A percentile compares a stretch with the other conserved stretches of the same genome.
phyloP scores from a whole-genome alignment of 2,888 invertebrate species.

The Lutraria lutraria region DNA sequence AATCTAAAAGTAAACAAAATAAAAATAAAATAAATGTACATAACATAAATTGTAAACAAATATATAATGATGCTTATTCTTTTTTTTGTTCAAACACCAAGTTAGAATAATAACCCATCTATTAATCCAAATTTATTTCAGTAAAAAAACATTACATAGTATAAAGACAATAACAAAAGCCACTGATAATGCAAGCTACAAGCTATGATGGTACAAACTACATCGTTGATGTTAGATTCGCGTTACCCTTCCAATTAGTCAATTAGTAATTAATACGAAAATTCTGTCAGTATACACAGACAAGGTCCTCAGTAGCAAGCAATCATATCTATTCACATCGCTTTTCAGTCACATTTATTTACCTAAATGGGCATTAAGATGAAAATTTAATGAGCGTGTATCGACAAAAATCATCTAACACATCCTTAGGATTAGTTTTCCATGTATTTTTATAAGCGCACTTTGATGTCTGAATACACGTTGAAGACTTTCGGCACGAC shows the following conservation, averaged over 20 bases:
- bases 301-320: background rate
- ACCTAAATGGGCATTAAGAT: conserved; percentile 55
- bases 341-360: conserved; percentile 42
- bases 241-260: conserved; percentile 49
- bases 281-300: background rate
- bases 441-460: background rate
- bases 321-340: conserved; percentile 31
- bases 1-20: no score
- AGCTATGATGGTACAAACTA: background rate
- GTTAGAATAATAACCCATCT: no score
- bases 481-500: conserved; percentile 41
- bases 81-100: no score
- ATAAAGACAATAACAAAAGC: no score
- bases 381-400: conserved; percentile 51
- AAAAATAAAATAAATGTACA: no score
- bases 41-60: no score
- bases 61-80: no score
- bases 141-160: no score
- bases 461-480: conserved; percentile 21
- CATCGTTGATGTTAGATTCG: conserved; percentile 30
- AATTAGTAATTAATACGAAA: conserved; percentile 41
- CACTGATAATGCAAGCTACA: background rate
- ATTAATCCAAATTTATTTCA: no score
- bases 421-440: conserved; percentile 9
- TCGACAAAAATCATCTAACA: conserved; percentile 28